These are phyloP conservation scores for Centrocercus urophasianus DNA, from an alignment of 2,113 vertebrate genomes.

Conservation along the genomic window DNA sequence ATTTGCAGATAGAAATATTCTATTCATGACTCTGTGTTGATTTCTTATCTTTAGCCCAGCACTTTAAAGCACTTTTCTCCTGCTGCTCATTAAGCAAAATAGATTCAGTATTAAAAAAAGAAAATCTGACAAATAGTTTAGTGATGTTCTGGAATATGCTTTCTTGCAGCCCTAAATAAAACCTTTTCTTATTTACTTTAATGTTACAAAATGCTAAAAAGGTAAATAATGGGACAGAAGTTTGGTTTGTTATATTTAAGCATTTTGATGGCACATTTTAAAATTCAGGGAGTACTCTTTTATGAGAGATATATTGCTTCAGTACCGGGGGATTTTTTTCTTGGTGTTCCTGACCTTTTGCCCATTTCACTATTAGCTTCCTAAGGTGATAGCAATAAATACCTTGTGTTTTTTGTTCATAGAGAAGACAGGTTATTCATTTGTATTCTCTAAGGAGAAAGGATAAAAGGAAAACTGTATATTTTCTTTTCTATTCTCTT, in stretches of 20 bases:
- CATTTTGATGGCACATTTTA: slow-evolving; percentile 21
- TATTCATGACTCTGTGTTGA: neutral
- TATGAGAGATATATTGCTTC: slow-evolving; percentile 42
- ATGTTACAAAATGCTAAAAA: neutral
- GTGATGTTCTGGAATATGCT: neutral
- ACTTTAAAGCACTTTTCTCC: neutral
- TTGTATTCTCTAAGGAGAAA: slow-evolving; percentile 61
- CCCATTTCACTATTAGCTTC: slow-evolving; percentile 54
- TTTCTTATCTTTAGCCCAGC: neutral
- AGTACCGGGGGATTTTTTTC: slow-evolving; percentile 48
- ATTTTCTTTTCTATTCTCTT: slow-evolving; percentile 75
- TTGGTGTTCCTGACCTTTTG: slow-evolving; percentile 58
- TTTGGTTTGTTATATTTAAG: neutral
- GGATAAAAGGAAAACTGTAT: slow-evolving; percentile 61
- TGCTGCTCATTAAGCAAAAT: slow-evolving; percentile 14
- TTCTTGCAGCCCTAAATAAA: neutral
- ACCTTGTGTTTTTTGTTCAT: slow-evolving; percentile 47
- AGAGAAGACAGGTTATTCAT: slow-evolving; percentile 62
- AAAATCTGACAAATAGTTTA: slow-evolving; percentile 5
- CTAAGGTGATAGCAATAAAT: slow-evolving; percentile 70
- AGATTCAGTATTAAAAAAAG: neutral
- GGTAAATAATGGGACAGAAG: neutral
- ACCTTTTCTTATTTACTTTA: slow-evolving; percentile 15
- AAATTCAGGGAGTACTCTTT: slow-evolving; percentile 28
- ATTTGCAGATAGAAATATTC: neutral